Evolutionary conservation across 2,888 invertebrate species (phyloP).

Genomic region (Drosophila lacicola): DNA sequence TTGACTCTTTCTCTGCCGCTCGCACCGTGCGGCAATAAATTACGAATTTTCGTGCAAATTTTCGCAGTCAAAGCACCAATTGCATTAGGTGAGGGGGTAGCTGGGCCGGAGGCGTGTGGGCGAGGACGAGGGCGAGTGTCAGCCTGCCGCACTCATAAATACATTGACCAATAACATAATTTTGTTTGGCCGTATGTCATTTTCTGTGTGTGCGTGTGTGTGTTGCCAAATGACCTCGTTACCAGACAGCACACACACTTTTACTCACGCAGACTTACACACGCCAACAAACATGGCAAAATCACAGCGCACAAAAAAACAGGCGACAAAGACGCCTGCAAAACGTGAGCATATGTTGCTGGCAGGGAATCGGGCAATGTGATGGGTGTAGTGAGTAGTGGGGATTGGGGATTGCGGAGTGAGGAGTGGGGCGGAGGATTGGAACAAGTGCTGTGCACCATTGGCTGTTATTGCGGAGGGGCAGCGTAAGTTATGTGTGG

Average conservation of each 20-base stretch:
- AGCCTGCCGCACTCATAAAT: constrained; percentile 64
- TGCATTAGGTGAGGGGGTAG: background rate
- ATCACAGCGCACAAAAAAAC: constrained; percentile 54
- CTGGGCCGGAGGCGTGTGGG: background rate
- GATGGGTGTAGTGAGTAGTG: background rate
- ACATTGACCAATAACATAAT: constrained; percentile 78
- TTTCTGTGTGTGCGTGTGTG: constrained; percentile 27
- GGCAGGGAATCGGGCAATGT: constrained; percentile 13
- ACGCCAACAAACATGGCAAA: constrained; percentile 30
- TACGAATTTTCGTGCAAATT: constrained; percentile 66
- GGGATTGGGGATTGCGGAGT: background rate
- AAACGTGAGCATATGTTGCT: constrained; percentile 66
- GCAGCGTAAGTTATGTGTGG: constrained; percentile 34
- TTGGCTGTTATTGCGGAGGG: constrained; percentile 6
- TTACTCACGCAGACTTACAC: constrained; percentile 21
- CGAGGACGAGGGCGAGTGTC: constrained; percentile 2
- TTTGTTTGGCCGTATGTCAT: constrained; percentile 48
- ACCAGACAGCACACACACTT: constrained; percentile 38
- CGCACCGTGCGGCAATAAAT: constrained; percentile 56
- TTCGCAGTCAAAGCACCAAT: constrained; percentile 26
- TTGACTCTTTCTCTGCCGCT: background rate
- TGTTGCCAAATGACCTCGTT: constrained; percentile 69
- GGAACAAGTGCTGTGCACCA: constrained; percentile 5
- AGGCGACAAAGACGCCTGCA: constrained; percentile 60
- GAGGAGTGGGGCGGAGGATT: background rate